Conservation (phyloP, 2,888 invertebrate genomes). For the Apantesis nais region DNA sequence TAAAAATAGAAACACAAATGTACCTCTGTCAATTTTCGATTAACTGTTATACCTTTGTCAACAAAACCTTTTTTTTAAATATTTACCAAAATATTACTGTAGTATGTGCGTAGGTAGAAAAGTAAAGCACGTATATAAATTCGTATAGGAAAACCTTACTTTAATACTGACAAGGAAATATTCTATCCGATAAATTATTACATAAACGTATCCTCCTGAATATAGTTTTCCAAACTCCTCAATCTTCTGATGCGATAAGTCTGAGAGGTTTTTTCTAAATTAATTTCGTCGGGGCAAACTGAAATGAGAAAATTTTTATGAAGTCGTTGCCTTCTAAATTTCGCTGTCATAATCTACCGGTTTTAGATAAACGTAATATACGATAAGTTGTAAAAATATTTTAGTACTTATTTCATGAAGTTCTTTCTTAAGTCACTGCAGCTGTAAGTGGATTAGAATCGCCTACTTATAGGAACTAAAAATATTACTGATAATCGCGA, state of each 20-base stretch:
- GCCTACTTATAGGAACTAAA: neutral
- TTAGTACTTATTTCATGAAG: neutral
- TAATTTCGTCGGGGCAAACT: slow-evolving; percentile 2
- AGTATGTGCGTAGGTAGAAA: neutral
- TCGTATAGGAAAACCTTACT: neutral
- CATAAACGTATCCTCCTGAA: neutral
- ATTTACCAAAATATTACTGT: neutral
- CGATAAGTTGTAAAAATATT: neutral
- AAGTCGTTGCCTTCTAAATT: slow-evolving; percentile 1
- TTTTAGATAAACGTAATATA: neutral
- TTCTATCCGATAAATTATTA: neutral
- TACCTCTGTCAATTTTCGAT: neutral
- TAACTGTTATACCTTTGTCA: neutral
- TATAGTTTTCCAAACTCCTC: neutral
- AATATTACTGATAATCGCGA: neutral
- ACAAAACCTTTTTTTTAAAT: neutral
- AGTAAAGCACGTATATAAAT: neutral
- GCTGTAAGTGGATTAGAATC: neutral
- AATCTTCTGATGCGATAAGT: slow-evolving; percentile 6
- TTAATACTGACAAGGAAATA: neutral
- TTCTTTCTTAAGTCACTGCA: neutral
- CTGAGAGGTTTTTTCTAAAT: neutral
- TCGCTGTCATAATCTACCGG: neutral
- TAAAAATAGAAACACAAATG: neutral
- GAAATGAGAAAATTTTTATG: neutral